Conservation (phyloP, 2,888 invertebrate genomes). For the Parnassius smintheus region DNA sequence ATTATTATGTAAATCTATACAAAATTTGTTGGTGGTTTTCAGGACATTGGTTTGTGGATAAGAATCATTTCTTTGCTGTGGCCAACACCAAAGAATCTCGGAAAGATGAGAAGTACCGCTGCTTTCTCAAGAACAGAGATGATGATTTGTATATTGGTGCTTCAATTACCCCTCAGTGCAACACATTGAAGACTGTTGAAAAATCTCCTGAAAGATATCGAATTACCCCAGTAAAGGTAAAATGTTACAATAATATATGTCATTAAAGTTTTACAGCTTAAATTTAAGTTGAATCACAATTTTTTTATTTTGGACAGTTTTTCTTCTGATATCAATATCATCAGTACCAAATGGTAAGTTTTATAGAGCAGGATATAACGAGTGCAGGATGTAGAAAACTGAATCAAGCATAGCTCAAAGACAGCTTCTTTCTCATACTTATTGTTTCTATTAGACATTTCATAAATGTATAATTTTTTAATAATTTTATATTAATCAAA, state of each 20-base stretch:
- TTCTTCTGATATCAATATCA: no score
- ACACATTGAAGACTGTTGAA: constrained; percentile 94
- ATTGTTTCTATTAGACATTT: no score
- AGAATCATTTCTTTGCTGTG: constrained; percentile 98
- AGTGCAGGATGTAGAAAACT: no score
- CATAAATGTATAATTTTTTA: no score
- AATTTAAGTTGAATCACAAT: no score
- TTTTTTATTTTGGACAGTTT: no score
- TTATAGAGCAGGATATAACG: no score
- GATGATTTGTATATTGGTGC: constrained; percentile 95
- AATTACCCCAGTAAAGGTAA: constrained; percentile 88
- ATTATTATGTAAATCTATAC: background rate
- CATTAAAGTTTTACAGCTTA: no score
- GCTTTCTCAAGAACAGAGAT: constrained; percentile 96
- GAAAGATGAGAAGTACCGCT: constrained; percentile 96
- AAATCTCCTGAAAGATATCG: constrained; percentile 94
- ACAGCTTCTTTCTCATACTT: no score
- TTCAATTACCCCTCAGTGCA: constrained; percentile 96
- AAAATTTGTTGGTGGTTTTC: constrained; percentile 29
- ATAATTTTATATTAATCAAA: no score
- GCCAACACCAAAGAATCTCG: constrained; percentile 97
- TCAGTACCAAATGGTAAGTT: no score
- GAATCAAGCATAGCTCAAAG: no score
- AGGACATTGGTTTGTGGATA: constrained; percentile 96
- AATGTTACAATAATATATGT: background rate